Evolutionary conservation across 1,140 invertebrate species (phyloP).

Genomic region (Cephus cinctus): DNA sequence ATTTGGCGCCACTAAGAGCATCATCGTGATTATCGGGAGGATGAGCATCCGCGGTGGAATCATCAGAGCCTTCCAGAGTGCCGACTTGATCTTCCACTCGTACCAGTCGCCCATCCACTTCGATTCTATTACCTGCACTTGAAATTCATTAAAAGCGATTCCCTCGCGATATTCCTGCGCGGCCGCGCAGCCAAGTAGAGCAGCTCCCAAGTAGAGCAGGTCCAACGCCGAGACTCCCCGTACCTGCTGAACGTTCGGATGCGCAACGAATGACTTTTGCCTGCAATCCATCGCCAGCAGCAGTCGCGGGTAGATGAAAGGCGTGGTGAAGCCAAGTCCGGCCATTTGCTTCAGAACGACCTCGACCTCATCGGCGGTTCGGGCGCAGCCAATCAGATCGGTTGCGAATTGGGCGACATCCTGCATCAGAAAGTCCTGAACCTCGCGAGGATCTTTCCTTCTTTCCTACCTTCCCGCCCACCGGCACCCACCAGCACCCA

Average conservation of each 20-base stretch:
- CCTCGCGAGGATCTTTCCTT: no score
- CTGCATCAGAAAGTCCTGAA: conserved; percentile 14
- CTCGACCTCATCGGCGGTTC: conserved; percentile 69
- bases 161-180: no score
- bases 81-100: conserved; percentile 55
- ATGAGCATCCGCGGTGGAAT: conserved; percentile 46
- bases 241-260: conserved; percentile 72
- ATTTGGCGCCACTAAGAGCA: conserved; percentile 49
- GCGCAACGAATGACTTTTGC: conserved; percentile 74
- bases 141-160: no score
- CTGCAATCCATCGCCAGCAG: conserved; percentile 70
- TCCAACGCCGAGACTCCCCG: no score
- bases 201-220: no score
- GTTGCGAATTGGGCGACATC: conserved; percentile 30
- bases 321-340: conserved; percentile 42
- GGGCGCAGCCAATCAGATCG: conserved; percentile 54
- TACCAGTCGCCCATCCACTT: conserved; percentile 61
- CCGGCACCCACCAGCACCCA: no score
- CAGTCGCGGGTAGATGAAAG: conserved; percentile 60
- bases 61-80: conserved; percentile 36
- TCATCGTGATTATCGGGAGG: conserved; percentile 52
- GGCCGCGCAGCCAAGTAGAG: no score
- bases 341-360: conserved; percentile 59
- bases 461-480: no score
- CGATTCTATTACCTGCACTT: conserved; percentile 23